These are phyloP conservation scores for Oligia strigilis DNA, from an alignment of 2,888 invertebrate genomes.

Conservation along the genomic window DNA sequence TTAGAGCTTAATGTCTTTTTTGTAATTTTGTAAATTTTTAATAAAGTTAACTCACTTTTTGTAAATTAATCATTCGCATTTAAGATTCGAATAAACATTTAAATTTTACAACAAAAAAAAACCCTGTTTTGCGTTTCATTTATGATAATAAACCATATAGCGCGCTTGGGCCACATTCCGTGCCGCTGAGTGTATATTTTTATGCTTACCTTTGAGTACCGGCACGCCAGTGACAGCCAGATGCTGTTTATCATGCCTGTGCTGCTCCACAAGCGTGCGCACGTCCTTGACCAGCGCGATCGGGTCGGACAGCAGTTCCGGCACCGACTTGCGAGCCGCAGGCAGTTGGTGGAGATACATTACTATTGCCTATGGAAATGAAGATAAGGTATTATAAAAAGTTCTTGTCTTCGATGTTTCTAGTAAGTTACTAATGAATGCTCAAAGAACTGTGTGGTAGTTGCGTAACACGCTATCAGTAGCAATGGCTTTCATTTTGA, in stretches of 20 bases:
- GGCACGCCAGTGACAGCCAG: slow-evolving; percentile 96
- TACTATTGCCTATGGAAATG: slow-evolving; percentile 93
- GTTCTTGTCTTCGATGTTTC: neutral
- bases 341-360: slow-evolving; percentile 97
- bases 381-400: neutral
- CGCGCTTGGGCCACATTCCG: no score
- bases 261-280: slow-evolving; percentile 96
- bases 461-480: neutral
- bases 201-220: slow-evolving; percentile 90
- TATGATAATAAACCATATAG: no score
- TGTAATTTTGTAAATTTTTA: no score
- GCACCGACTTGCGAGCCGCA: slow-evolving; percentile 97
- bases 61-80: no score
- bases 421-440: neutral
- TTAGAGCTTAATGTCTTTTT: no score
- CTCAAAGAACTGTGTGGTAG: neutral
- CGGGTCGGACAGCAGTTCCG: slow-evolving; percentile 96
- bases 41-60: no score
- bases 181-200: no score
- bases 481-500: neutral
- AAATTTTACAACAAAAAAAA: no score
- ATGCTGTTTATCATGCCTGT: slow-evolving; percentile 96
- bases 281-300: slow-evolving; percentile 97
- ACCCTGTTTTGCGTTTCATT: no score
- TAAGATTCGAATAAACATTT: no score